Conservation (phyloP, 2,113 vertebrate species). For the Syngnathus typhle region DNA sequence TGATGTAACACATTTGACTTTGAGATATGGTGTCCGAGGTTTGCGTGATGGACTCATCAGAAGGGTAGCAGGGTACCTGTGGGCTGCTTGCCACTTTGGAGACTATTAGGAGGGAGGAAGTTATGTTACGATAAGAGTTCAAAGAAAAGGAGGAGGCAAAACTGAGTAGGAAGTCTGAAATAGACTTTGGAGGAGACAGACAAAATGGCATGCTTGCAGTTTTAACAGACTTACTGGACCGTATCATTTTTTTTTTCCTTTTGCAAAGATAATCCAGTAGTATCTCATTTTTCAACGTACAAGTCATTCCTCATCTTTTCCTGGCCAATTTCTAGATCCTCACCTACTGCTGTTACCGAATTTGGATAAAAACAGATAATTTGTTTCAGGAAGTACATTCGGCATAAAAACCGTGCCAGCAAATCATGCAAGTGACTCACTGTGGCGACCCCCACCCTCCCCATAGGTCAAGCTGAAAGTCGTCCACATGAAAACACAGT, state of each 20-base stretch:
- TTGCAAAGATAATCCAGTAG: not conserved
- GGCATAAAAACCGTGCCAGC: not conserved
- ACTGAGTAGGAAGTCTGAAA: constrained; percentile 18
- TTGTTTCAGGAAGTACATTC: not conserved
- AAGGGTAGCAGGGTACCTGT: not conserved
- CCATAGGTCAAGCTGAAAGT: not conserved
- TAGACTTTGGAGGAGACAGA: not conserved
- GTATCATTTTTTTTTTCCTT: not conserved
- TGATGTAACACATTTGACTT: not conserved
- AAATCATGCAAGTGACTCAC: not conserved
- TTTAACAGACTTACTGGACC: not conserved
- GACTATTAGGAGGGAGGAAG: constrained; percentile 6
- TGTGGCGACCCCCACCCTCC: not conserved
- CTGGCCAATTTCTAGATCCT: too few relatives aligned
- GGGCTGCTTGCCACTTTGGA: constrained; percentile 9
- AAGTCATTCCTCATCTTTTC: not conserved
- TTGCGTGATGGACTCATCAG: not conserved
- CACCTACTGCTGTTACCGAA: not conserved
- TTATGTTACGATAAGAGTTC: constrained; percentile 25
- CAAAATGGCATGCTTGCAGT: not conserved
- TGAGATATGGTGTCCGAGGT: not conserved
- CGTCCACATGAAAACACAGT: not conserved
- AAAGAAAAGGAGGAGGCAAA: constrained; percentile 4
- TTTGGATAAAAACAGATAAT: not conserved
- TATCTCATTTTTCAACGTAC: not conserved